Evolutionary conservation across 1,140 invertebrate genomes (phyloP).

Genomic region (Papilio dardanus): DNA sequence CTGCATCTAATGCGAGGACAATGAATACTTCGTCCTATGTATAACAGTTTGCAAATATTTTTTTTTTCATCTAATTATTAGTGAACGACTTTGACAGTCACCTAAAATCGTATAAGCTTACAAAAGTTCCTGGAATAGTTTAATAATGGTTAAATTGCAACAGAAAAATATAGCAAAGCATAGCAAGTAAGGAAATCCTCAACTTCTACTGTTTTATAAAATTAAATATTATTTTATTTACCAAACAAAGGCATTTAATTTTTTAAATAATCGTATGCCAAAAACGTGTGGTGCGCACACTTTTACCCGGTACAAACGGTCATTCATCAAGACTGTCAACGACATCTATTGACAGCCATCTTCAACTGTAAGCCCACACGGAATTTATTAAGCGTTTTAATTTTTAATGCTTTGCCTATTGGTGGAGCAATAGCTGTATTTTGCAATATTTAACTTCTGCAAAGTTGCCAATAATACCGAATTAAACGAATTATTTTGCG

Average conservation of each 20-base stretch:
- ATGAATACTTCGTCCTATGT: too few relatives aligned
- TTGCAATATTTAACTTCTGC: neutral
- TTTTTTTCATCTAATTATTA: neutral
- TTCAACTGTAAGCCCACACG: constrained; percentile 66
- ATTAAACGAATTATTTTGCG: constrained; percentile 26
- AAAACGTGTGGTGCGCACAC: constrained; percentile 50
- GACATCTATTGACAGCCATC: constrained; percentile 79
- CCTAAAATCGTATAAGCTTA: too few relatives aligned
- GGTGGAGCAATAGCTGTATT: neutral
- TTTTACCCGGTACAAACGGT: constrained; percentile 57
- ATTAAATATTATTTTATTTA: neutral
- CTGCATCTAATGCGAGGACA: too few relatives aligned
- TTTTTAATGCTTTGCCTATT: neutral
- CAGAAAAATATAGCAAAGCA: too few relatives aligned
- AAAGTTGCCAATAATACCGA: too few relatives aligned
- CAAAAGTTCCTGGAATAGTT: too few relatives aligned
- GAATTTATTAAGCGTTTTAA: constrained; percentile 38
- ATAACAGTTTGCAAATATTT: too few relatives aligned
- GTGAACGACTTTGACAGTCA: neutral
- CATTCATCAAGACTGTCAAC: constrained; percentile 79
- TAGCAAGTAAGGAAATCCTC: too few relatives aligned
- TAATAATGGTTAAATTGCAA: too few relatives aligned
- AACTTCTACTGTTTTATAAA: too few relatives aligned
- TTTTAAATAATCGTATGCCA: neutral
- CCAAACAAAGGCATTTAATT: neutral